Evolutionary conservation across 2,888 invertebrate genomes (phyloP).

Genomic region (Hymenopus coronatus): DNA sequence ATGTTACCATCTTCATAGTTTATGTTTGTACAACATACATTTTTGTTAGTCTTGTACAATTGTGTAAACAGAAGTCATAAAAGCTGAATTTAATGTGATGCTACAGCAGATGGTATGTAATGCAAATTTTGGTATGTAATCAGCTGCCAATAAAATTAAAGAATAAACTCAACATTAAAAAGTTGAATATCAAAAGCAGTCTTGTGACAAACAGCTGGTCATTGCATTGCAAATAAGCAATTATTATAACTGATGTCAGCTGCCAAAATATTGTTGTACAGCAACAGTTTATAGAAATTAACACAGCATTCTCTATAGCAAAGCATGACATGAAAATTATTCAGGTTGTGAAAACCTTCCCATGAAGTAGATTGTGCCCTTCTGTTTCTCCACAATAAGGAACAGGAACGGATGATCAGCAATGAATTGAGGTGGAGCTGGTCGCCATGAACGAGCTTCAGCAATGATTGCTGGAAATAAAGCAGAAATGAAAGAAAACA

Average conservation of each 20-base stretch:
- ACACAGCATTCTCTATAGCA: neutral
- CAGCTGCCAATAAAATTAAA: neutral
- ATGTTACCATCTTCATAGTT: neutral
- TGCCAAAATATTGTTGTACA: neutral
- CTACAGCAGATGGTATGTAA: neutral
- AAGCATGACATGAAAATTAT: neutral
- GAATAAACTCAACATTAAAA: too few species aligned
- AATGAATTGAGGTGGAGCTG: conserved; percentile 9
- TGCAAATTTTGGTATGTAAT: neutral
- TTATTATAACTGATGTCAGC: neutral
- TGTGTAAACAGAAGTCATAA: neutral
- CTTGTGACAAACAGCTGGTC: too few species aligned
- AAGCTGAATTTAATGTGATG: neutral
- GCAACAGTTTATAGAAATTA: neutral
- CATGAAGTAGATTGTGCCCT: neutral
- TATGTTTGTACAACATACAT: neutral
- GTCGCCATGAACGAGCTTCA: conserved; percentile 5
- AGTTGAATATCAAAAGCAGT: too few species aligned
- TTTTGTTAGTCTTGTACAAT: neutral
- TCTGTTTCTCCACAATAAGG: neutral
- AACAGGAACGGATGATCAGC: conserved; percentile 27
- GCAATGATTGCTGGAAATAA: conserved; percentile 1
- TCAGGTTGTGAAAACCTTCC: conserved; percentile 14
- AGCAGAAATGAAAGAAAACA: neutral
- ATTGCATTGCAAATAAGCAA: too few species aligned